phyloP scores from a whole-genome alignment of 2,797 vertebrate genomes.

The Anabacerthia variegaticeps region DNA sequence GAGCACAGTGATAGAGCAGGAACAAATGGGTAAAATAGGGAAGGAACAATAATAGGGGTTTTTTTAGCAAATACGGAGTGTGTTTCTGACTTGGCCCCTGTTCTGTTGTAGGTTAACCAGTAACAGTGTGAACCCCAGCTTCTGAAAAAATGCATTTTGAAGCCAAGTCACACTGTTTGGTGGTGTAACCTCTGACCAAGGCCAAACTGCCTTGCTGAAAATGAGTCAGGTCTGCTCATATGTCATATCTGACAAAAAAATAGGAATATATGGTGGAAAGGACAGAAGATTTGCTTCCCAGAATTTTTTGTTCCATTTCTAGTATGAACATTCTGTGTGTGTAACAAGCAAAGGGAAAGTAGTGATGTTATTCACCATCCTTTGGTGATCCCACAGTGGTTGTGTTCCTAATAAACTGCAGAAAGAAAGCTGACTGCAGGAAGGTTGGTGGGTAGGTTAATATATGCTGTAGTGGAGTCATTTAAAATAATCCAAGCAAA shows the following conservation, averaged over 20 bases:
- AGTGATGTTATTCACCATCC: background rate
- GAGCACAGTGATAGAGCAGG: background rate
- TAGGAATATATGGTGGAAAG: background rate
- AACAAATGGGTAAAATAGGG: background rate
- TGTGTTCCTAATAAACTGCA: conserved; percentile 28
- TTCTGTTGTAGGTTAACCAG: background rate
- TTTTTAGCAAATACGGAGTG: background rate
- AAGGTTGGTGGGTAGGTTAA: conserved; percentile 35
- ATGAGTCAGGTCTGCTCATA: background rate
- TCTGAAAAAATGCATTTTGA: background rate
- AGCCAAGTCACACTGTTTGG: background rate
- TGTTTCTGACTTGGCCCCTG: background rate
- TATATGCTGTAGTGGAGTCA: conserved; percentile 13
- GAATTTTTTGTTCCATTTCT: background rate
- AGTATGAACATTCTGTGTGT: background rate
- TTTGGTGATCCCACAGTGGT: background rate
- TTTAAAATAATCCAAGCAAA: conserved; percentile 61
- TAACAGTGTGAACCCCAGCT: background rate
- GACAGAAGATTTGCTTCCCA: background rate
- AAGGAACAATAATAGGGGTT: background rate
- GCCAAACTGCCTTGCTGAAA: rapidly evolving
- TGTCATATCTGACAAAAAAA: rapidly evolving
- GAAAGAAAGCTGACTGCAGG: background rate
- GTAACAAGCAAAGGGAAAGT: background rate
- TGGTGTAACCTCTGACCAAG: background rate